These are phyloP conservation scores for Lutjanus erythropterus DNA, from an alignment of 2,113 vertebrate species.

Conservation along the genomic window DNA sequence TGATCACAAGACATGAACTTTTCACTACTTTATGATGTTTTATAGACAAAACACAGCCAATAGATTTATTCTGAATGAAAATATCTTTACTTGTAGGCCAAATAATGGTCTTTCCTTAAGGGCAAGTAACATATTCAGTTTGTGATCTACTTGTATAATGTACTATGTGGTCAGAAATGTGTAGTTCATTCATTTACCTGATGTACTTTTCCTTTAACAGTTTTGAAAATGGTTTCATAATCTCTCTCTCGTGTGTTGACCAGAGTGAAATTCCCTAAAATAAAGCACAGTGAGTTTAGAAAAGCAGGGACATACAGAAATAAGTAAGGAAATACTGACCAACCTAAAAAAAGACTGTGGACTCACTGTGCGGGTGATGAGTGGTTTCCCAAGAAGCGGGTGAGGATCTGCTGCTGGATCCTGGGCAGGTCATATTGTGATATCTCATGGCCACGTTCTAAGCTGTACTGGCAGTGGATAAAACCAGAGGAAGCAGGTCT, in stretches of 20 bases:
- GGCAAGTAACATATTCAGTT: no score
- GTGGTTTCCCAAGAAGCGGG: constrained; percentile 90
- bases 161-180: background rate
- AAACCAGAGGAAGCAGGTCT: constrained; percentile 88
- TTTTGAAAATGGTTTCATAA: constrained; percentile 87
- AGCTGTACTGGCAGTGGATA: constrained; percentile 91
- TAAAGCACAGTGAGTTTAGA: background rate
- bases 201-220: constrained; percentile 83
- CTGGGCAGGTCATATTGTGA: constrained; percentile 89
- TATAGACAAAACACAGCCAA: no score
- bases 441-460: constrained; percentile 87
- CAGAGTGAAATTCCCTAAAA: constrained; percentile 90
- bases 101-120: no score
- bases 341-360: no score
- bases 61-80: no score
- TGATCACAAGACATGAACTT: background rate
- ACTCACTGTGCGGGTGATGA: constrained; percentile 85
- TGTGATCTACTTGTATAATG: no score
- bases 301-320: background rate
- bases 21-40: background rate
- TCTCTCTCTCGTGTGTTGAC: constrained; percentile 87
- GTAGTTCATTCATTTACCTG: constrained; percentile 85
- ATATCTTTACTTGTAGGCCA: no score
- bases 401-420: constrained; percentile 91
- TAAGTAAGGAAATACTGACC: background rate